Evolutionary conservation across 2,113 vertebrate species (phyloP).

Genomic region (Istiophorus platypterus): DNA sequence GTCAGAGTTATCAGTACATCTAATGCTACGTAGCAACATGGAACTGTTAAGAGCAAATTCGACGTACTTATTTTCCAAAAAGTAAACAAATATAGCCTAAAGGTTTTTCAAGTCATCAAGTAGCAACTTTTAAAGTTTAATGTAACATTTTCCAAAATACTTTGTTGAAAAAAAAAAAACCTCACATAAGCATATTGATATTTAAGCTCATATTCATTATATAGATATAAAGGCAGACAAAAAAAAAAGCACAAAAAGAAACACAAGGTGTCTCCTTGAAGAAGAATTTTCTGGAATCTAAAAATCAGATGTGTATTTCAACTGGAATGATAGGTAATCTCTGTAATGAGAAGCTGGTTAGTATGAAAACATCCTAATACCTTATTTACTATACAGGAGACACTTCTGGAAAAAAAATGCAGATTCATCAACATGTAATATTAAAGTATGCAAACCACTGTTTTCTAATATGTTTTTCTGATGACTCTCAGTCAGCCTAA

Average conservation of each 20-base stretch:
- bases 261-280: not conserved
- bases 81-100: too few relatives aligned
- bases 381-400: constrained; percentile 20
- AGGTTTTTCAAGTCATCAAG: too few relatives aligned
- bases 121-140: too few relatives aligned
- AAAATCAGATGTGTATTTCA: not conserved
- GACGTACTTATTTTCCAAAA: too few relatives aligned
- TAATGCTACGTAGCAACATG: too few relatives aligned
- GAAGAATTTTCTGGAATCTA: constrained; percentile 12
- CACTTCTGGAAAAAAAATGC: constrained; percentile 32
- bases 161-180: too few relatives aligned
- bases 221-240: too few relatives aligned
- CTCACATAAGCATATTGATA: too few relatives aligned
- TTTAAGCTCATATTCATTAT: too few relatives aligned
- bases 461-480: constrained; percentile 43
- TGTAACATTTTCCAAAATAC: too few relatives aligned
- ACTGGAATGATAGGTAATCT: not conserved
- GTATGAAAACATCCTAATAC: constrained; percentile 3
- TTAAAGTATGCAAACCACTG: constrained; percentile 31
- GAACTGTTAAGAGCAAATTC: too few relatives aligned
- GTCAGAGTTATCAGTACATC: too few relatives aligned
- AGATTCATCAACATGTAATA: constrained; percentile 20
- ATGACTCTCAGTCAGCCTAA: constrained; percentile 30
- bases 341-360: not conserved
- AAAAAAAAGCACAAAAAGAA: not conserved